A percentile compares a stretch with the other conserved stretches of the same genome.
Conservation (phyloP, 2,888 invertebrate genomes). For the Bimastos eiseni region DNA sequence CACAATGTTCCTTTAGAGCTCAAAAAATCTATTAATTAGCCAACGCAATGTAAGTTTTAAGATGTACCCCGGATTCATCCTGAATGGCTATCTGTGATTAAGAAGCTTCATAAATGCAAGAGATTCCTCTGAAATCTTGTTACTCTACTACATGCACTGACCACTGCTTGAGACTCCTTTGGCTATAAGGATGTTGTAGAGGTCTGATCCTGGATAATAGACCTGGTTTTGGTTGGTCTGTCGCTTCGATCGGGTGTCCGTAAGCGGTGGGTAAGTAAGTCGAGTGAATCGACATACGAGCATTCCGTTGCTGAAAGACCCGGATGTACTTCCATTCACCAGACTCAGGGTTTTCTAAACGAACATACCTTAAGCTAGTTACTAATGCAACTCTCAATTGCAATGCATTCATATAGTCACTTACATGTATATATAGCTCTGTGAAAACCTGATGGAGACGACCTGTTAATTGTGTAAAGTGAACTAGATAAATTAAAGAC, state of each 20-base stretch:
- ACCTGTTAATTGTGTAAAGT: too few species aligned
- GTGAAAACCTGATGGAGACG: too few species aligned
- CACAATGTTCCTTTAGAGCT: too few species aligned
- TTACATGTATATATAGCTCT: too few species aligned
- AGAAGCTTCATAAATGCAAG: neutral
- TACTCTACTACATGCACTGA: neutral
- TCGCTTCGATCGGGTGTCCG: neutral
- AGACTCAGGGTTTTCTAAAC: slow-evolving; percentile 14
- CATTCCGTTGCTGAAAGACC: slow-evolving; percentile 7
- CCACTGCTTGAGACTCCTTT: neutral
- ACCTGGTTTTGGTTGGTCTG: neutral
- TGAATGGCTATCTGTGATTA: neutral
- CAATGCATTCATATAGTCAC: neutral
- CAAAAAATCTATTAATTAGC: too few species aligned
- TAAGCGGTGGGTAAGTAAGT: neutral
- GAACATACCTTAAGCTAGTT: neutral
- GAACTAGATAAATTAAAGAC: too few species aligned
- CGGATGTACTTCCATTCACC: neutral
- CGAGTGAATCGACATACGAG: slow-evolving; percentile 29
- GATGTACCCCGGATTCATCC: neutral
- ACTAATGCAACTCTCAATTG: neutral
- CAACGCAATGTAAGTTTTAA: too few species aligned
- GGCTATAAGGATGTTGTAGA: slow-evolving; percentile 13
- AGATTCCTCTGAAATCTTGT: neutral
- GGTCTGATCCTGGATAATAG: neutral